Evolutionary conservation across 1,140 invertebrate genomes (phyloP), one percentile per base, ranked within the genome.

Genomic region (Solen grandis): DNA sequence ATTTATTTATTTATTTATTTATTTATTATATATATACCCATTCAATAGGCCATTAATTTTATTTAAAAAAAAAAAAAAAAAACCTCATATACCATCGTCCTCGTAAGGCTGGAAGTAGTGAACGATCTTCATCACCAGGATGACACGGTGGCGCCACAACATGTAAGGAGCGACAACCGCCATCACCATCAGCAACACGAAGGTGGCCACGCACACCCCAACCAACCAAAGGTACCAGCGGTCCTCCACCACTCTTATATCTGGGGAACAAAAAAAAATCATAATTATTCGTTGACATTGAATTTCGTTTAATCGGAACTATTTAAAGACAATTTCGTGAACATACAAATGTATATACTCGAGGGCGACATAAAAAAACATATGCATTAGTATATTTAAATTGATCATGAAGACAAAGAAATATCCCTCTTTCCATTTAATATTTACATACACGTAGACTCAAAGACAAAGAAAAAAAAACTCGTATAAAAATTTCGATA

Each of bases 21-120:
- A n/a, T n/a, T n/a, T n/a, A n/a, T n/a, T n/a, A n/a, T n/a, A n/a
- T n/a, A n/a, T n/a, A n/a, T n/a, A n/a, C n/a, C n/a, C n/a, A n/a
- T n/a, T n/a, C n/a, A n/a, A n/a, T n/a, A n/a, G n/a, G n/a, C n/a
- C n/a, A n/a, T n/a, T n/a, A n/a, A n/a, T n/a, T n/a, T n/a, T n/a
- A n/a, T n/a, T n/a, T n/a, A n/a, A n/a, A n/a, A n/a, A n/a, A n/a
- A n/a, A n/a, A n/a, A n/a, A n/a, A n/a, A n/a, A n/a, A n/a, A n/a
- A n/a, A n/a, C n/a, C n/a, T n/a, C n/a, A n/a, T n/a, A n/a, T 81
- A 88, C 87, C 87, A 50, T 86, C 75, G 36, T 88, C 87, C 65
- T 88, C 87, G 41, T 85, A 86, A 10, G 84, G 69, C 59, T 87
- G 83, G 60, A 88, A 87, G 69, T 84, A 88, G 65, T 87, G 81